phyloP scores from a whole-genome alignment of 2,888 invertebrate genomes.

The Drosophila tanythrix region DNA sequence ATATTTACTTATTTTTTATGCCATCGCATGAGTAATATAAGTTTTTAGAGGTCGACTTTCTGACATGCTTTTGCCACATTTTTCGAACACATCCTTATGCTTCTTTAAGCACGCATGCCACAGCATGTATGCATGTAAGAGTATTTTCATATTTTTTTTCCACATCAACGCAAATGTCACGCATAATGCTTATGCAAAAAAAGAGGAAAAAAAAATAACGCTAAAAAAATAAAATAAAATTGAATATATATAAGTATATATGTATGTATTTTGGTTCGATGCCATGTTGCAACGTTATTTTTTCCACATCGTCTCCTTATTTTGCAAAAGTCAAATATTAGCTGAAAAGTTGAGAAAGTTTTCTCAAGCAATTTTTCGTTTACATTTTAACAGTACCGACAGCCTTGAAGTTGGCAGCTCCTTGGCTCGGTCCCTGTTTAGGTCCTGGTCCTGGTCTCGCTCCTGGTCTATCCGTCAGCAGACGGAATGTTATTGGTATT shows the following conservation, averaged over 20 bases:
- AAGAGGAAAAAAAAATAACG: not conserved
- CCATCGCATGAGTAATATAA: conserved; percentile 17
- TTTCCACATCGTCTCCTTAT: conserved; percentile 77
- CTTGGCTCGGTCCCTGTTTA: not conserved
- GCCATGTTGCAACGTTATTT: conserved; percentile 67
- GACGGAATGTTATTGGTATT: conserved; percentile 71
- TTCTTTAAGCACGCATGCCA: conserved; percentile 19
- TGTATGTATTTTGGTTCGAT: conserved; percentile 50
- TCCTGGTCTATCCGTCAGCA: conserved; percentile 78
- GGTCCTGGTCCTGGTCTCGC: conserved; percentile 22
- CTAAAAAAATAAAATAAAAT: conserved; percentile 45
- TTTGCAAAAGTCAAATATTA: conserved; percentile 82
- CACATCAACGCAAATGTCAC: conserved; percentile 74
- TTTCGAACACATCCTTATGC: conserved; percentile 34
- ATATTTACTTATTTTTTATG: conserved; percentile 47
- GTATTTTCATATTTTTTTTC: conserved; percentile 28
- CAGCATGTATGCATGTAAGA: conserved; percentile 18
- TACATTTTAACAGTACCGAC: conserved; percentile 66
- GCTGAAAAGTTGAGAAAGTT: conserved; percentile 83
- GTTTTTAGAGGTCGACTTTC: conserved; percentile 31
- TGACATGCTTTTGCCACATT: conserved; percentile 39
- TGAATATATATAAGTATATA: conserved; percentile 36
- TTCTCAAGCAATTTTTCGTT: conserved; percentile 81
- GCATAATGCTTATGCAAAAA: conserved; percentile 67
- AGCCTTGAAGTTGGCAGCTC: conserved; percentile 23